Evolutionary conservation across 2,797 vertebrate species (phyloP), one percentile per base, ranked within the genome.

Genomic region (Cygnus olor): DNA sequence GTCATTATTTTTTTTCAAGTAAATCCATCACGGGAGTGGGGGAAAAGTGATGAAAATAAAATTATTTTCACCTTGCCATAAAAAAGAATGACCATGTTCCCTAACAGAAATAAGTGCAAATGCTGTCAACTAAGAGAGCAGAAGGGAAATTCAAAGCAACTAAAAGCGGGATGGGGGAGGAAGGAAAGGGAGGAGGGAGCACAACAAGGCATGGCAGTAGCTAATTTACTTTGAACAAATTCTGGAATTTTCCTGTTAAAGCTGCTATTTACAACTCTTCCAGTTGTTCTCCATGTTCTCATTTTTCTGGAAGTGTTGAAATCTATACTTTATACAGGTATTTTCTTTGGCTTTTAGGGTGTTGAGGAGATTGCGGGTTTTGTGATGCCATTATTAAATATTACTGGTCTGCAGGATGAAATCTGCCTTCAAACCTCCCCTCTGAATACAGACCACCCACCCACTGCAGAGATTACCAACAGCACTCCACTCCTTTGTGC

Each of bases 21-120:
- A 98, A 98, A 98, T 98, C 98, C 97, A 98, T 98, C 98, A 98
- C 94, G 60, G 96, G 97, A 95, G 96, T 95, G 92, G 96, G 94
- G 94, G 94, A 40, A 95, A 96, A 97, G 96, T 94, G 97, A 97
- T 97, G 98, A 98, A 98, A 98, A 98, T 98, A 98, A 98, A 98
- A 98, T 98, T 98, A 98, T 98, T 98, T 98, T 98, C 98, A 98
- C 98, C 98, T 98, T 98, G 98, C 97, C 96, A 94, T 96, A 97
- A 47, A 93, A 97, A 98, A 98, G 98, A 98, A 98, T 97, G 98
- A 97, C 95, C 91, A 58, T 54, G 90, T 96, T 97, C 94, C 97
- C 95, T 85, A 53, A 76, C 97, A 97, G 95, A 98, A 98, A 98
- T 98, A 98, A 98, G 98, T 97, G 96, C 97, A 96, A 98, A 98